Conservation (phyloP, 2,797 vertebrate genomes). For the Microtus agrestis region DNA sequence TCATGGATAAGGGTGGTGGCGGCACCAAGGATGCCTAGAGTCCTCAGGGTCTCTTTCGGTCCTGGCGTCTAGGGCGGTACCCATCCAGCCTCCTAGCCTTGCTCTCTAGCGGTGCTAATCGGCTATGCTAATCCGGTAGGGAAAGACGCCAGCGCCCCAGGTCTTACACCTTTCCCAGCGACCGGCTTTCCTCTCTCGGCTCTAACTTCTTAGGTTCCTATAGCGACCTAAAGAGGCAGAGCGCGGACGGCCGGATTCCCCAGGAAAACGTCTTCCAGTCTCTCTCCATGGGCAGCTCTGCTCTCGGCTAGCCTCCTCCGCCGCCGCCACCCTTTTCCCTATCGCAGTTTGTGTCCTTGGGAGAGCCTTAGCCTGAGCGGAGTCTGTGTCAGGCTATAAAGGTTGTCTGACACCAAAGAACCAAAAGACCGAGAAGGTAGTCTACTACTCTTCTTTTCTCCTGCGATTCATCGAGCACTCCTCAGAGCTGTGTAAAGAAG, state of each 20-base stretch:
- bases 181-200: rapidly evolving
- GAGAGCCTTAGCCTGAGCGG: background rate
- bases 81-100: background rate
- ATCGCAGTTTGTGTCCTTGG: no score
- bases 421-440: rapidly evolving
- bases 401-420: background rate
- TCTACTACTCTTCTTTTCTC: background rate
- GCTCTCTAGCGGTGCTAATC: background rate
- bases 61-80: no score
- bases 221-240: background rate
- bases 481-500: background rate
- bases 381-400: background rate
- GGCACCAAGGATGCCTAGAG: rapidly evolving
- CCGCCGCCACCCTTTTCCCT: background rate
- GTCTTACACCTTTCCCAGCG: background rate
- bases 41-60: background rate
- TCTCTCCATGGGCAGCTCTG: background rate
- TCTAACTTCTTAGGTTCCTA: background rate
- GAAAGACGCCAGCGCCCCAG: background rate
- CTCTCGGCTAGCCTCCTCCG: background rate
- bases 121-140: background rate
- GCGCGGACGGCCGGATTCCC: background rate
- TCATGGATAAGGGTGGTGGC: background rate
- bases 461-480: rapidly evolving
- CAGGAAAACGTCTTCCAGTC: background rate